Evolutionary conservation across 2,888 invertebrate genomes (phyloP).

Genomic region (Pardosa pseudoannulata): DNA sequence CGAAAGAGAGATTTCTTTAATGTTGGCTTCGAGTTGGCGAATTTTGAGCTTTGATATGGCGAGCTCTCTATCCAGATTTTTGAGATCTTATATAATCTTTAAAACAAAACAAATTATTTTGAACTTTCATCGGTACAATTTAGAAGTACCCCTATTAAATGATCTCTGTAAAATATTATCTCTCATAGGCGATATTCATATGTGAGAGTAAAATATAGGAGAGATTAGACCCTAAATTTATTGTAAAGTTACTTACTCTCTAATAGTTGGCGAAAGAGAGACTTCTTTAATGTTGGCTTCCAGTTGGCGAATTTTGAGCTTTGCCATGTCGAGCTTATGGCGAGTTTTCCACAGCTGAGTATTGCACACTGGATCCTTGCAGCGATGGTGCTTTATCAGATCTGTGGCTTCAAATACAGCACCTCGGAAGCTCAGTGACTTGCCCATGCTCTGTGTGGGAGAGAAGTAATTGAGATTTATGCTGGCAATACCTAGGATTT

Average conservation of each 20-base stretch:
- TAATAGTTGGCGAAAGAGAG: constrained; percentile 29
- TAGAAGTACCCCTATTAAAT: no score
- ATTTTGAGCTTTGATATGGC: constrained; percentile 90
- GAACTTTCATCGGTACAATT: no score
- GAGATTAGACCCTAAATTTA: no score
- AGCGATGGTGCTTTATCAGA: constrained; percentile 80
- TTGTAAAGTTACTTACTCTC: neutral
- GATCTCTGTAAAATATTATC: no score
- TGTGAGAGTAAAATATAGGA: no score
- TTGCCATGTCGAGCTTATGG: constrained; percentile 90
- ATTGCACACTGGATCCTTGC: constrained; percentile 88
- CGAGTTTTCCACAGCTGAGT: constrained; percentile 92
- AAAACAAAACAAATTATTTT: no score
- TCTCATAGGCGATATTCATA: no score
- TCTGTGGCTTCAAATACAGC: constrained; percentile 71
- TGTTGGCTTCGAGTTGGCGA: constrained; percentile 84
- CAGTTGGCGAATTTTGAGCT: constrained; percentile 88
- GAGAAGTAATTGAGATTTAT: no score
- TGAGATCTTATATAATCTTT: no score
- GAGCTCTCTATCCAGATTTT: no score
- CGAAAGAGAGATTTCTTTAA: constrained; percentile 38
- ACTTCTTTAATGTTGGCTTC: constrained; percentile 78
- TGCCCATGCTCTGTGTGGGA: constrained; percentile 75
- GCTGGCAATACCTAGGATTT: no score
- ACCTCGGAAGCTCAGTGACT: constrained; percentile 79